Evolutionary conservation across 2,113 vertebrate species (phyloP), one percentile per base, ranked within the genome.

Genomic region (Pollimyrus isidori): DNA sequence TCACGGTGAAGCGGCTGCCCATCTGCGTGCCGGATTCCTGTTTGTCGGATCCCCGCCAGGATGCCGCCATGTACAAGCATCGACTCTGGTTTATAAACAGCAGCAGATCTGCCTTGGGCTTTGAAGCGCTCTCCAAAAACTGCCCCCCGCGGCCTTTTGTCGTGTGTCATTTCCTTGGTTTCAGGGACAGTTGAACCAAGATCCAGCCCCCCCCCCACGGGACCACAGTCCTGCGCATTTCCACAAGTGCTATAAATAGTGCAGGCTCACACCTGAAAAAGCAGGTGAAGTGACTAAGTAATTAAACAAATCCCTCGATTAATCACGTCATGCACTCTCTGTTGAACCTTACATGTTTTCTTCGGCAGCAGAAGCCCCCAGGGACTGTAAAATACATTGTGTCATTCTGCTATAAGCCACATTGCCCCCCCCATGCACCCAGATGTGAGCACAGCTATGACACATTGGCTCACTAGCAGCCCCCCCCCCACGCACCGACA

Each of bases 1-100:
- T 94, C 91, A 91, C 88, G 92, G 85, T 87, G 50, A 26, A 88
- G 35, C 0, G 53, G 50, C 87, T 89, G 90, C 65, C 30, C 56
- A 42, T 90, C 86, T 88, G n/a, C 49, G 87, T 52, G 91, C 88
- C 90, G 91, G 86, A 91, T 90, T 93, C 90, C 92, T 92, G 92
- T 93, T 93, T 92, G 92, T 89, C 90, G 52, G 87, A 91, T 0
- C 90, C 46, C 84, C 84, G 52, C 90, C 90, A 49, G 62, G 30
- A 56, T n/a, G 52, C 42, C 39, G 56, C 26, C 30, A 26, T 21
- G 50, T 56, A 46, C 46, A 76, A 46, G 58, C 86, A 86, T 3
- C 3, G n/a, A 10, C 13, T 87, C 48, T 1, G 23, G n/a, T 56
- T 87, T 87, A 35, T 49, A 86, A 50, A 49, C 45, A 6, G 21